Evolutionary conservation across 2,797 vertebrate species (phyloP).

Genomic region (Sarcoramphus papa): DNA sequence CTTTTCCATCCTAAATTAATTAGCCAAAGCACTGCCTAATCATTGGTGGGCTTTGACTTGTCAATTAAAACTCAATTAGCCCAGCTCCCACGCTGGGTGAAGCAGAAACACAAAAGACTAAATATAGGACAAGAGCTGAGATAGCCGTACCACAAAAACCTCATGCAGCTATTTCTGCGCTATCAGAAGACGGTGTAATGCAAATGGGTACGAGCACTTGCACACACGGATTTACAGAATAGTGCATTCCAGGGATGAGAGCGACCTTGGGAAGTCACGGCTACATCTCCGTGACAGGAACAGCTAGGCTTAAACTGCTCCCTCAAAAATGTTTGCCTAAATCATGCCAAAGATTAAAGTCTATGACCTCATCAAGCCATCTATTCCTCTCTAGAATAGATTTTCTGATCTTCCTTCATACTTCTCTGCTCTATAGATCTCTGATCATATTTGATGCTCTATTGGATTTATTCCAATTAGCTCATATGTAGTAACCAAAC

Average conservation of each 20-base stretch:
- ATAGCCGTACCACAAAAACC: neutral
- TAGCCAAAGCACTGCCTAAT: constrained; percentile 28
- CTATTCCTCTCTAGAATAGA: fast-evolving
- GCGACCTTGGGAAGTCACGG: neutral
- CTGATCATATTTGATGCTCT: neutral
- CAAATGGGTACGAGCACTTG: fast-evolving
- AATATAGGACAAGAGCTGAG: neutral
- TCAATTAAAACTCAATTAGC: constrained; percentile 41
- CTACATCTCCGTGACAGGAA: neutral
- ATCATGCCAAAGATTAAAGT: neutral
- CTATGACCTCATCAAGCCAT: fast-evolving
- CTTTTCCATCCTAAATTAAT: constrained; percentile 25
- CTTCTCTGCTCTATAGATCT: neutral
- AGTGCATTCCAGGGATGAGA: neutral
- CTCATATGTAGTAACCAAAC: neutral
- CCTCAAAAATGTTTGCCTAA: neutral
- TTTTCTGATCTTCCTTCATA: neutral
- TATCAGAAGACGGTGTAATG: neutral
- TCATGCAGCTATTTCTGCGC: neutral
- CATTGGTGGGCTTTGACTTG: neutral
- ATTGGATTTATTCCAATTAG: neutral
- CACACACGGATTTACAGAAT: neutral
- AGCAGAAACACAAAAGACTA: neutral
- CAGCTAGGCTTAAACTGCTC: fast-evolving
- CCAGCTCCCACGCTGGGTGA: neutral